Percentiles rank a stretch among this genome's conserved stretches.
Conservation (phyloP, 92 coral and sea anemone species). For the Ricordea florida region DNA sequence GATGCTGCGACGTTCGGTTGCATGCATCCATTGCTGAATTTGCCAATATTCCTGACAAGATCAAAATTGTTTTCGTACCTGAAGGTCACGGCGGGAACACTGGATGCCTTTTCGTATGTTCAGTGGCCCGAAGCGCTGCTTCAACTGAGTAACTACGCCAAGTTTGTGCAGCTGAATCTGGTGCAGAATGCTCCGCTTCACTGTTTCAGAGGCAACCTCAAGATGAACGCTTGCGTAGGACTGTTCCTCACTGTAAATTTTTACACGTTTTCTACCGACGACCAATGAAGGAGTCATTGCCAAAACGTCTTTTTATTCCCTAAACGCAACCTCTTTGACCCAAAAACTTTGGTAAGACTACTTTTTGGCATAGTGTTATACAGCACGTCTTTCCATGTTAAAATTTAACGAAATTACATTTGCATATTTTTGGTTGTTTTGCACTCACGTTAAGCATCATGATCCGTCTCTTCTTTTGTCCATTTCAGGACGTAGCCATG, state of each 20-base stretch:
- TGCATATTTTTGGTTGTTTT: neutral
- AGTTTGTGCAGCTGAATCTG: slow-evolving; percentile 71
- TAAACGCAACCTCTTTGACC: too few relatives aligned
- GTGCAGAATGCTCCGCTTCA: slow-evolving; percentile 78
- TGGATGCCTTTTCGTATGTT: slow-evolving; percentile 77
- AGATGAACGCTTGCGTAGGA: slow-evolving; percentile 65
- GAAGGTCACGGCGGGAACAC: too few relatives aligned
- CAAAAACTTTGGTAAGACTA: too few relatives aligned
- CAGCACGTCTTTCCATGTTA: too few relatives aligned
- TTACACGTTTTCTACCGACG: too few relatives aligned
- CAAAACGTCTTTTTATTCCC: too few relatives aligned
- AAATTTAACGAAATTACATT: neutral
- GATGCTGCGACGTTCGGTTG: too few relatives aligned
- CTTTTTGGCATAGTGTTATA: too few relatives aligned
- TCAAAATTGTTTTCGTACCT: too few relatives aligned
- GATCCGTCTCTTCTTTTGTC: too few relatives aligned
- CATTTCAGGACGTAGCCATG: slow-evolving; percentile 30
- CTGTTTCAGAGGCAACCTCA: slow-evolving; percentile 63
- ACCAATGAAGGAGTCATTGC: too few relatives aligned
- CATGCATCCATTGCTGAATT: slow-evolving; percentile 40
- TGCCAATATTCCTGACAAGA: slow-evolving; percentile 50
- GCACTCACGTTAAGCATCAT: neutral
- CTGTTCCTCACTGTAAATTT: slow-evolving; percentile 34
- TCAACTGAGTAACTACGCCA: slow-evolving; percentile 64
- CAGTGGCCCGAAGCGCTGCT: slow-evolving; percentile 81